Base-by-base conservation (phyloP, 2,888 invertebrate genomes). In the Malthinus seriepunctatus region DNA sequence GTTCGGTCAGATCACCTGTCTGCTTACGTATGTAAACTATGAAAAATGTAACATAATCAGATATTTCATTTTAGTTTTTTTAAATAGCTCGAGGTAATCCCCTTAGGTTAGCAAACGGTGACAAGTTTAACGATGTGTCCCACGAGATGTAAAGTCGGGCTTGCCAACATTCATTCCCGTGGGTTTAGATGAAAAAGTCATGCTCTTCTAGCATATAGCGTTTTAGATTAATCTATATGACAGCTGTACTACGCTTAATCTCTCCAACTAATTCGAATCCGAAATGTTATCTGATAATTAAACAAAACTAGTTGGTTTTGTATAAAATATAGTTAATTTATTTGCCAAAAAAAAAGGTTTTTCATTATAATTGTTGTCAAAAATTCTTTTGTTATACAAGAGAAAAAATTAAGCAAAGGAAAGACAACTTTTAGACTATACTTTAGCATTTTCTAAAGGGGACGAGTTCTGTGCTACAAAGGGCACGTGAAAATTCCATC, bases 91-190 rank as follows among this genome's bases (percentile, higher is more conserved):
- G 33, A 46, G 54, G 53, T 50, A 59, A 54, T 50, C 51, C 50
- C 49, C 33, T 54, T 38, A 50, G 54, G 50, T 34, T 32, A 51
- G 59, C 50, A 59, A 59, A 59, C 59, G 59, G 59, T 54, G 59
- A 59, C 59, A 59, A 51, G 59, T 59, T 59, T 59, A 59, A 59
- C 59, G 51, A 59, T 59, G 32, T 51, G 49, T 55, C 59, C 47
- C 59, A 23, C 32, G 59, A 54, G 59, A 59, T 54, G 50, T 47
- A 31, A 44, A 54, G 59, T 59, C 47, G 49, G 59, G 59, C 54
- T 59, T 55, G 59, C 59, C 50, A 59, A 59, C 59, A 54, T 50
- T 2, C 54, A 54, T 51, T 59, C 59, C 59, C 59, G 46, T 46
- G 54, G 54, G 54, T 35, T 47, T 15, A 46, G 38, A 59, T 55